A percentile compares a stretch with the other conserved stretches of the same genome.
Conservation (phyloP, 2,113 vertebrate species). For the Mustela lutreola region DNA sequence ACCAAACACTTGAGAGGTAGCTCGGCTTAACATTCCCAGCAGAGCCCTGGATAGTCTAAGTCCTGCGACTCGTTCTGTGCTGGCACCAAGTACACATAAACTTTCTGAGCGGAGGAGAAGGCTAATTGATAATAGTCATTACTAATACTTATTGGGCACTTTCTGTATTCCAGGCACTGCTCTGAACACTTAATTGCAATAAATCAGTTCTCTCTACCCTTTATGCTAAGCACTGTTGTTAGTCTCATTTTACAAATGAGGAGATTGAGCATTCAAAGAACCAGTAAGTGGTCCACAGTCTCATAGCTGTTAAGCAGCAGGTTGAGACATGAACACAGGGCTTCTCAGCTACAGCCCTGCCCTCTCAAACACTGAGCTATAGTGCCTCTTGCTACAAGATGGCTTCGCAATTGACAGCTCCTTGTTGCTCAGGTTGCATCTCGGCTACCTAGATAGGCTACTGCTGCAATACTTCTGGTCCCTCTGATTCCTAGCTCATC, state of each 20-base stretch:
- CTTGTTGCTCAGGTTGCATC: neutral
- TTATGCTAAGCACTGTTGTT: neutral
- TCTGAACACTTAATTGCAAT: neutral
- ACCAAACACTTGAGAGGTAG: neutral
- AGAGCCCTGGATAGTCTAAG: neutral
- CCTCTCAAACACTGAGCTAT: neutral
- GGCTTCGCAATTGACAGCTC: neutral
- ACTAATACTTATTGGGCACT: neutral
- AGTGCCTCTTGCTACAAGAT: neutral
- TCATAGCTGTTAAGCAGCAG: neutral
- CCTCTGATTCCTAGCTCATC: neutral
- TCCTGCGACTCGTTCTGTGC: neutral
- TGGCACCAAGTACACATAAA: neutral
- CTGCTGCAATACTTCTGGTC: neutral
- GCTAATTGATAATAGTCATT: neutral
- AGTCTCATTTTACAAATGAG: slow-evolving; percentile 28
- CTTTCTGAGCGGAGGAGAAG: neutral
- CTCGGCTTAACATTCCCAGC: neutral
- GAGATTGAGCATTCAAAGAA: neutral
- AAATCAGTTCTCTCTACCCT: neutral
- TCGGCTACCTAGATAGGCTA: neutral
- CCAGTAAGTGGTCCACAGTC: too few relatives aligned
- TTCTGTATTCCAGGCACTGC: neutral
- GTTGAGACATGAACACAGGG: neutral
- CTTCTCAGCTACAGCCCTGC: neutral